These are phyloP conservation scores for Ectropis grisescens DNA, from an alignment of 1,140 invertebrate species.

Conservation along the genomic window DNA sequence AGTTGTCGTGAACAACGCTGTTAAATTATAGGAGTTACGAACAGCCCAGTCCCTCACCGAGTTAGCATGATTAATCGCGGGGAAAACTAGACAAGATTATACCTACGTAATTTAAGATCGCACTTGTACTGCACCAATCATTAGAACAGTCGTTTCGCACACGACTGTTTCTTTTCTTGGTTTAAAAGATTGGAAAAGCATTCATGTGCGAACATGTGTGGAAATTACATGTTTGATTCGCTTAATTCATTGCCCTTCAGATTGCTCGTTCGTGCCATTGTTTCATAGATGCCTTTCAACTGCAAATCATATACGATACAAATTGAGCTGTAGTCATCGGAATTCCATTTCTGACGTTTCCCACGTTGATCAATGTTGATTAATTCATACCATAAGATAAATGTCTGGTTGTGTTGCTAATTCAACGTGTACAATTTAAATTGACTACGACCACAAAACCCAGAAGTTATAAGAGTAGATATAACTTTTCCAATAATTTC, in stretches of 20 bases:
- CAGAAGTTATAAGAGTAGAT: no score
- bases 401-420: no score
- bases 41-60: slow-evolving; percentile 37
- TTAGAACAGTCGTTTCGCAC: slow-evolving; percentile 31
- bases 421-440: no score
- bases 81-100: slow-evolving; percentile 43
- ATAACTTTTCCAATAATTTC: no score
- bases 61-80: slow-evolving; percentile 53
- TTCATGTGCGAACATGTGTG: slow-evolving; percentile 20
- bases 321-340: no score
- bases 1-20: slow-evolving; percentile 40
- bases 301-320: no score
- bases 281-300: slow-evolving; percentile 12
- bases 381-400: no score
- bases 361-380: no score
- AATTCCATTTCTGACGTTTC: no score
- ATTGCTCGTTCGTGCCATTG: slow-evolving; percentile 22
- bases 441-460: no score
- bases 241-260: slow-evolving; percentile 16
- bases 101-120: slow-evolving; percentile 37
- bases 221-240: slow-evolving; percentile 31
- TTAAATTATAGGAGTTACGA: slow-evolving; percentile 62
- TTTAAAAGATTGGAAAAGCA: slow-evolving; percentile 21
- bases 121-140: slow-evolving; percentile 29
- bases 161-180: slow-evolving; percentile 27